Evolutionary conservation across 2,888 invertebrate genomes (phyloP), one percentile per base, ranked within the genome.

Genomic region (Argyresthia albistria): DNA sequence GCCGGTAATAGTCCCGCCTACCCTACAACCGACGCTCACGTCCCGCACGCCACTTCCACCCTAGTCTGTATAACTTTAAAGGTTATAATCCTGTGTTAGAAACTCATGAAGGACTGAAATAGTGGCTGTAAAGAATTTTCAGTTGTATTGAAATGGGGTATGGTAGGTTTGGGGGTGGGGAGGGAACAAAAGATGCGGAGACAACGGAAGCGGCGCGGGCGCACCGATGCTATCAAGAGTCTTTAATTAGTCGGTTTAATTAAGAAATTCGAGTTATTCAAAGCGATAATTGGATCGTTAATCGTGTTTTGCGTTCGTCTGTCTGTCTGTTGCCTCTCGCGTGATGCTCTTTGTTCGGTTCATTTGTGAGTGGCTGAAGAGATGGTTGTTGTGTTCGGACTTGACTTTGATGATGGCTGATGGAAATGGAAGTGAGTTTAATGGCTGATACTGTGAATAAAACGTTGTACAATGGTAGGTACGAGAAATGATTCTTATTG

Each of bases 201-300:
- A 72, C 70, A 76, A 73, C 77, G 77, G 77, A 77, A 74, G 67
- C 73, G 63, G 25, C 25, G 25, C 25, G 25, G 25, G 66, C 59
- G 35, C 35, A 11, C 54, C 56, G 53, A 57, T 72, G 67, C 64
- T 69, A 69, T 70, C 61, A 58, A 39, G 43, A 60, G 57, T 58
- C 59, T 58, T 61, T 63, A 51, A 51, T 63, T 63, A 42, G 54
- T 53, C 46, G 50, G 45, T 60, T 72, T 82, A 81, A 84, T 84
- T 77, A 83, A 80, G 76, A 75, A 73, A 69, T 63, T 67, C 67
- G 70, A 74, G 66, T 63, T 64, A 63, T 65, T 66, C 70, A 63
- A 70, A 70, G 75, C 70, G 77, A 76, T 83, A 80, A 83, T 83
- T 82, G 62, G 70, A 74, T 77, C 76, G 74, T 74, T 70, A 76